Evolutionary conservation across 1,140 invertebrate species (phyloP).

Genomic region (Bombus consobrinus): DNA sequence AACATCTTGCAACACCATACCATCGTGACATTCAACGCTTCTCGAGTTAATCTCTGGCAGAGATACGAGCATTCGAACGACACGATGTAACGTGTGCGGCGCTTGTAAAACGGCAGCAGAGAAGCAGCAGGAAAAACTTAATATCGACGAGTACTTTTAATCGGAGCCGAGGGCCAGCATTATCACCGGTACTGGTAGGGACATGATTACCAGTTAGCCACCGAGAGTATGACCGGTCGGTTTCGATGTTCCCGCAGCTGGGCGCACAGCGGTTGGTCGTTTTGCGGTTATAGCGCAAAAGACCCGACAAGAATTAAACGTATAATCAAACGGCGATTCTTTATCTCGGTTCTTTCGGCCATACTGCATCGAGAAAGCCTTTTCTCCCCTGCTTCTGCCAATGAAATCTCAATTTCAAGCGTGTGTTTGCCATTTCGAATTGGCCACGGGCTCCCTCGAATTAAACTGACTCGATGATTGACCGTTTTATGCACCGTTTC

Average conservation of each 20-base stretch:
- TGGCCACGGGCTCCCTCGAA: constrained; percentile 13
- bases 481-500: constrained; percentile 25
- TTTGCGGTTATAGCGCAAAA: constrained; percentile 52
- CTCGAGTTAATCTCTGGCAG: not conserved
- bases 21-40: not conserved
- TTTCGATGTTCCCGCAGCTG: constrained; percentile 50
- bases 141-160: constrained; percentile 58
- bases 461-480: constrained; percentile 35
- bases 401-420: constrained; percentile 44
- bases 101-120: constrained; percentile 23
- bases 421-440: constrained; percentile 48
- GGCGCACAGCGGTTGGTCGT: constrained; percentile 73
- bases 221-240: constrained; percentile 33
- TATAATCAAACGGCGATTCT: constrained; percentile 43
- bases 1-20: not conserved
- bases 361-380: no score
- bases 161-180: constrained; percentile 13
- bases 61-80: not conserved
- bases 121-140: constrained; percentile 43
- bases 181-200: constrained; percentile 35
- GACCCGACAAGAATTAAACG: constrained; percentile 38
- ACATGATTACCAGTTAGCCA: constrained; percentile 51
- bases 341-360: constrained; percentile 33
- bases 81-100: not conserved
- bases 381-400: not conserved